These are phyloP conservation scores for Gymnoscelis rufifasciata DNA, from an alignment of 2,888 invertebrate species.

Conservation along the genomic window DNA sequence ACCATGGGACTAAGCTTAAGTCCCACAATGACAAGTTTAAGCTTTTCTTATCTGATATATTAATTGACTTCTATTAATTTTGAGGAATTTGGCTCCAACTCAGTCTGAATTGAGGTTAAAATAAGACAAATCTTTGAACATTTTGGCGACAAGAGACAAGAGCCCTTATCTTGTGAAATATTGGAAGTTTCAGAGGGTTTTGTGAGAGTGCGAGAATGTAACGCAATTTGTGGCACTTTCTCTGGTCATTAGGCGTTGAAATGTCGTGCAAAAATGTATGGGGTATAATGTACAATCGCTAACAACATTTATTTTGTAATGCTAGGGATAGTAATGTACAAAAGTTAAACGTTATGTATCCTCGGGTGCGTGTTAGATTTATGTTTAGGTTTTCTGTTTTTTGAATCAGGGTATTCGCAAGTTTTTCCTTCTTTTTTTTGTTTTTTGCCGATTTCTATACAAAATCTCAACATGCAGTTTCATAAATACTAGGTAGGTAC, in stretches of 20 bases:
- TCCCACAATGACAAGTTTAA: constrained; percentile 11
- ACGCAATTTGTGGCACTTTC: neutral
- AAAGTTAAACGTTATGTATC: too few relatives aligned
- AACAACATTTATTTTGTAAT: too few relatives aligned
- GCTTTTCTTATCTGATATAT: constrained; percentile 5
- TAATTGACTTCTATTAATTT: constrained; percentile 11
- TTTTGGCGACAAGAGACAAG: neutral
- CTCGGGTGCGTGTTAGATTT: too few relatives aligned
- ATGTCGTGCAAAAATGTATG: too few relatives aligned
- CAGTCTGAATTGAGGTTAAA: constrained; percentile 2
- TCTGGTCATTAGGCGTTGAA: neutral
- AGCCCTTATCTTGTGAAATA: neutral
- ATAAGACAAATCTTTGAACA: constrained; percentile 1
- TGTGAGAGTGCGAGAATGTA: neutral
- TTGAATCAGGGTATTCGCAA: too few relatives aligned
- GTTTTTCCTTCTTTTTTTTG: too few relatives aligned
- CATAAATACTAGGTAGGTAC: too few relatives aligned
- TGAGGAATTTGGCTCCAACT: neutral
- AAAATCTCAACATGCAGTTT: too few relatives aligned
- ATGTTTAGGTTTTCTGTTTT: too few relatives aligned
- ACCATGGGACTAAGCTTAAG: constrained; percentile 11
- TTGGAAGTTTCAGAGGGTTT: neutral
- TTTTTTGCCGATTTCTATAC: too few relatives aligned
- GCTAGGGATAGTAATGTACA: too few relatives aligned
- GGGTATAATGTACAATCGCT: too few relatives aligned